Base-by-base conservation (phyloP, 2,797 vertebrate genomes). In the Podargus strigoides region DNA sequence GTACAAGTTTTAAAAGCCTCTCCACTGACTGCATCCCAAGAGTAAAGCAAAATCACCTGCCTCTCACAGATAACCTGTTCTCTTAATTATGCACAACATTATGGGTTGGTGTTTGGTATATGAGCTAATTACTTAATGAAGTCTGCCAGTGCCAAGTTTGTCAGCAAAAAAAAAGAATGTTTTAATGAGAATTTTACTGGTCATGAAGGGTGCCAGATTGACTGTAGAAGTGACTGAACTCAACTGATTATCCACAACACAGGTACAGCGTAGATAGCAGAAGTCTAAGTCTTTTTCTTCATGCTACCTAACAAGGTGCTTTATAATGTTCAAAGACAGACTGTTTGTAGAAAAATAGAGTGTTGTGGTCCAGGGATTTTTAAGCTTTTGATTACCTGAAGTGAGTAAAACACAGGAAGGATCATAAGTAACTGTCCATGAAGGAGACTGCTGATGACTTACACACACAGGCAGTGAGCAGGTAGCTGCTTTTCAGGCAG, bases 41-140 rank as follows among this genome's bases (percentile, higher is more conserved):
- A 26, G 64, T 53, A 89, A 82, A 30, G 32, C 47, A 78, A 95
- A 93, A 93, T 84, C 87, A 85, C 60, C 49, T 92, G 34, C 16
- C 42, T 85, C 72, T 91, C 76, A 72, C 55, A 85, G 79, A 83
- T 87, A 94, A 90, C 26, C 19, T 75, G 52, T 88, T 95, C 73
- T 68, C 60, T 83, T 89, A 85, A 89, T 94, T 91, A 80, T 89
- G 68, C 32, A 68, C 50, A 92, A 66, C 19, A 55, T 70, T 85
- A 80, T 41, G 44, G 60, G 80, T 39, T 80, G 24, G 28, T 91
- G 91, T 83, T 94, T 12, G 5, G 34, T 85, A 87, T 87, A 56
- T 59, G 63, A 74, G 24, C 79, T 96, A 95, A 87, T 85, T 87
- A 73, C 46, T 83, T 85, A 91, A 85, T 80, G 70, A 94, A 85